These are phyloP conservation scores for Pedetes capensis DNA, from an alignment of 2,113 vertebrate species.

Conservation along the genomic window DNA sequence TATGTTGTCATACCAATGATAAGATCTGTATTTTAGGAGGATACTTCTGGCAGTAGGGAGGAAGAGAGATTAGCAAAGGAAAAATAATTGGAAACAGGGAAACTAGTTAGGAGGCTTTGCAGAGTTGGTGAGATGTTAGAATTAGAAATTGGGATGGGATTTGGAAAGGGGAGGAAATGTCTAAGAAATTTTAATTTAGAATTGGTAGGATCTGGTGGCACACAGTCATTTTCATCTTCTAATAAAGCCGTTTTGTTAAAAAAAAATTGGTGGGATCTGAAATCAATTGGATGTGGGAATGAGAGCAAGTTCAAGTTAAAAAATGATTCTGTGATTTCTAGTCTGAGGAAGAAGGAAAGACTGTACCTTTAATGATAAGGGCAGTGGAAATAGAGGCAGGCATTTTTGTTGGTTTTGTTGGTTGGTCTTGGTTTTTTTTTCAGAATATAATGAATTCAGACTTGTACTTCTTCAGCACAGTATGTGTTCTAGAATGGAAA, in stretches of 20 bases:
- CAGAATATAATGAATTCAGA: background rate
- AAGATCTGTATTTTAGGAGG: slow-evolving; percentile 3
- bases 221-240: too few relatives aligned
- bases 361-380: background rate
- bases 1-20: background rate
- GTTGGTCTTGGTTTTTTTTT: background rate
- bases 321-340: background rate
- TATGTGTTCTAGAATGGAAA: background rate
- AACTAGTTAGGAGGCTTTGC: background rate
- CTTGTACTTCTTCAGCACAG: background rate
- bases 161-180: too few relatives aligned
- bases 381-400: background rate
- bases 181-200: too few relatives aligned
- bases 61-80: background rate
- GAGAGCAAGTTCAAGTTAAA: background rate
- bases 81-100: background rate
- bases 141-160: background rate
- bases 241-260: too few relatives aligned
- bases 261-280: background rate
- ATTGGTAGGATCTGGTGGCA: too few relatives aligned
- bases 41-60: background rate
- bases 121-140: background rate
- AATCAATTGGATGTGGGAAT: background rate
- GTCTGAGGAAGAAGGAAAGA: background rate
- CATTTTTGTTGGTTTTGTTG: background rate